Percentiles rank a stretch among this genome's conserved stretches.
These are phyloP conservation scores for Diadegma fenestrale DNA, from an alignment of 2,888 invertebrate species.

Conservation along the genomic window DNA sequence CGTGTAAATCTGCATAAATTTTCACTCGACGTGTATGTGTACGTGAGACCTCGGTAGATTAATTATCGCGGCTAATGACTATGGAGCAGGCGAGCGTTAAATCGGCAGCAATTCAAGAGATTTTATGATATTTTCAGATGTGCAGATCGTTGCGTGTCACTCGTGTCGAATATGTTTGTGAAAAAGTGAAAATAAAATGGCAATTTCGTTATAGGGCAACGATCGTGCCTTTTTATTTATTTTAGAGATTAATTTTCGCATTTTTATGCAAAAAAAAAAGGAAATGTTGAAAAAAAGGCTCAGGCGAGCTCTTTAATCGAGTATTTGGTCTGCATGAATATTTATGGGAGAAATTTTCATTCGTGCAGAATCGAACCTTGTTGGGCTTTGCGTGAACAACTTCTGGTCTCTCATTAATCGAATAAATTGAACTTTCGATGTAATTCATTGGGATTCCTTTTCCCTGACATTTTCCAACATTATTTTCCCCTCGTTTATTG, in stretches of 20 bases:
- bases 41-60: not conserved
- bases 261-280: slow-evolving; percentile 5
- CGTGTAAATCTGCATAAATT: not conserved
- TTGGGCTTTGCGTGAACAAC: not conserved
- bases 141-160: not conserved
- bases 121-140: slow-evolving; percentile 27
- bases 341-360: not conserved
- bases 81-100: slow-evolving; percentile 26
- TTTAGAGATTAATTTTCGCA: slow-evolving; percentile 1
- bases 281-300: not conserved
- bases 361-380: not conserved
- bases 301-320: not conserved
- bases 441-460: not conserved
- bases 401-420: not conserved
- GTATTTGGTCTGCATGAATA: slow-evolving; percentile 7
- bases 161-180: not conserved
- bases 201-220: not conserved
- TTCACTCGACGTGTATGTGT: not conserved
- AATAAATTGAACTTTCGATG: not conserved
- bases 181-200: slow-evolving; percentile 7
- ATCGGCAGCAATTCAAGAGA: slow-evolving; percentile 5
- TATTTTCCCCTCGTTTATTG: too few relatives aligned
- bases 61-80: slow-evolving; percentile 43
- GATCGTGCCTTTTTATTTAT: slow-evolving; percentile 30
- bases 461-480: not conserved